These are phyloP conservation scores for Eilema griseolum DNA, from an alignment of 2,888 invertebrate genomes.

Conservation along the genomic window DNA sequence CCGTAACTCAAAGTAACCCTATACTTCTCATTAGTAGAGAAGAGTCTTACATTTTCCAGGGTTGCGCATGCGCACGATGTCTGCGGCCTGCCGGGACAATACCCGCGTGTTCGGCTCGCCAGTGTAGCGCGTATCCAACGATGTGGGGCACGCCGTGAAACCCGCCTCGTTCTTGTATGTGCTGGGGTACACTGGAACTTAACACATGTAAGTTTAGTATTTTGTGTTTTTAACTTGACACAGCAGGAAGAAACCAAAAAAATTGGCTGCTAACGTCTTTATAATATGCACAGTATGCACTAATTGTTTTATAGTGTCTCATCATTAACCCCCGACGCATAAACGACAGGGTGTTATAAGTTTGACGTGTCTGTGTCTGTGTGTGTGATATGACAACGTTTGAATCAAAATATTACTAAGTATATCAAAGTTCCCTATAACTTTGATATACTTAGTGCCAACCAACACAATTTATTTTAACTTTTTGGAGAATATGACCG, in stretches of 20 bases:
- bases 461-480: no score
- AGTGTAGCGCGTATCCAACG: conserved; percentile 89
- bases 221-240: no score
- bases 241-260: background rate
- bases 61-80: conserved; percentile 91
- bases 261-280: background rate
- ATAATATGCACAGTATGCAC: no score
- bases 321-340: no score
- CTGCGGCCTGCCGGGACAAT: conserved; percentile 88
- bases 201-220: conserved; percentile 16
- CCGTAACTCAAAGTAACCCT: background rate
- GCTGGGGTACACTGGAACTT: conserved; percentile 77
- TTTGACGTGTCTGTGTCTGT: no score
- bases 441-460: no score
- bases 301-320: no score
- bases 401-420: no score
- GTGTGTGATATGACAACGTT: no score
- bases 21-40: background rate
- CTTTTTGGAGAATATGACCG: no score
- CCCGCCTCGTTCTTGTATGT: conserved; percentile 84
- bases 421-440: no score
- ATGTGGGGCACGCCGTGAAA: conserved; percentile 78
- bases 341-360: no score
- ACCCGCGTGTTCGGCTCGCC: conserved; percentile 93
- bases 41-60: conserved; percentile 78